phyloP scores from a whole-genome alignment of 2,888 invertebrate species.

The Drosophila setosimentum region DNA sequence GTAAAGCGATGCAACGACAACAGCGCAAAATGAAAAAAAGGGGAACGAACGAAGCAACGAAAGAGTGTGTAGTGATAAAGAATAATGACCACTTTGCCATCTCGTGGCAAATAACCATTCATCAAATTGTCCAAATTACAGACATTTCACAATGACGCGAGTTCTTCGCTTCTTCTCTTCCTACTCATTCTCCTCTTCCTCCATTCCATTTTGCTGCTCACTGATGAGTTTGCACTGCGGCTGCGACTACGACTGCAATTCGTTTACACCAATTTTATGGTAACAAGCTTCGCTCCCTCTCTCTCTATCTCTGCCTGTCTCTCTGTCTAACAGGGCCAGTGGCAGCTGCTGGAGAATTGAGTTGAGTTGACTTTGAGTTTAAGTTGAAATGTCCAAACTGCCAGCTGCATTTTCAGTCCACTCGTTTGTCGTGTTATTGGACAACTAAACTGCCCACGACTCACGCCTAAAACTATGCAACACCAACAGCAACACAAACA shows the following conservation, averaged over 20 bases:
- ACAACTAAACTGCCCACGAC: constrained; percentile 15
- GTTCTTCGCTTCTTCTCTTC: constrained; percentile 25
- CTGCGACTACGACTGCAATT: constrained; percentile 79
- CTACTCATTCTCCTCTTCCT: constrained; percentile 2
- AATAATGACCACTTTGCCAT: constrained; percentile 85
- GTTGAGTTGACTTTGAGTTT: constrained; percentile 24
- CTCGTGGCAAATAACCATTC: constrained; percentile 85
- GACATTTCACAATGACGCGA: constrained; percentile 84
- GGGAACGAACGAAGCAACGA: constrained; percentile 29
- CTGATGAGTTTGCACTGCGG: constrained; percentile 55
- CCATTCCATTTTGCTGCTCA: constrained; percentile 1
- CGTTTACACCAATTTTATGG: constrained; percentile 85
- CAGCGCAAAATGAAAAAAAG: constrained; percentile 35
- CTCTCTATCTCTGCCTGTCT: background rate
- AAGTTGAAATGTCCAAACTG: constrained; percentile 49
- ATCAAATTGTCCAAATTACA: constrained; percentile 85
- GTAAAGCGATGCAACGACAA: constrained; percentile 65
- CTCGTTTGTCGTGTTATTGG: constrained; percentile 17
- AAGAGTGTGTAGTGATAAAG: constrained; percentile 73
- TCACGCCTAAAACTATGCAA: constrained; percentile 69
- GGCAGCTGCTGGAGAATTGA: constrained; percentile 65
- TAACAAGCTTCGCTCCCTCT: constrained; percentile 65
- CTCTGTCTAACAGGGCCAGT: constrained; percentile 40
- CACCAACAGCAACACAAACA: constrained; percentile 36
- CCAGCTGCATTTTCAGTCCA: constrained; percentile 55